Base-by-base conservation (phyloP, 2,888 invertebrate genomes). In the Lithosia quadra region DNA sequence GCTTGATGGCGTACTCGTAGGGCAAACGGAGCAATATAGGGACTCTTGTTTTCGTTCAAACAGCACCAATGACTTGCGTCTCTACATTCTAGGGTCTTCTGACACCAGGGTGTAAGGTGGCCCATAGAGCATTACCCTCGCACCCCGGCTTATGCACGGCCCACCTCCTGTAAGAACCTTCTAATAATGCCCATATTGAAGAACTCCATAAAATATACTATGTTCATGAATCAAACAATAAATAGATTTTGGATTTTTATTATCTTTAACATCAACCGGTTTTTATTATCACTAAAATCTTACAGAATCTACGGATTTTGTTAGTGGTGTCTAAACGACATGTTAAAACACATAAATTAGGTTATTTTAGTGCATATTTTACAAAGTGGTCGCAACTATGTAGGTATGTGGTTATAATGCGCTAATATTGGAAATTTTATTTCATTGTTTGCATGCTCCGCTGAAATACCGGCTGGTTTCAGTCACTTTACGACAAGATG, bases 351-450 rank as follows among this genome's bases (percentile, higher is more conserved):
- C 33, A 63, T 63, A 63, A 55, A 63, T 34, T 34, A 15, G 18
- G 53, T 63, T 15, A 9, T 21, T 49, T 49, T 24, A 22, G 9
- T 21, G 49, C 53, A 21, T 28, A 67, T 63, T 68, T 39, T 60
- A 63, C 28, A 68, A n/a, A 64, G 39, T 22, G 33, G 64, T 56
- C 11, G 57, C 33, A 24, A 57, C 61, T 63, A 60, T 69, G 72
- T 68, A 68, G 73, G 72, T 68, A 62, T 64, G 55, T 65, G 71
- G 69, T 71, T 72, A 75, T 74, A 77, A 71, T 73, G 78, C 73
- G 78, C 88, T 90, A 89, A 88, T 88, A 88, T 85, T 87, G 84
- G 88, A 85, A 73, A 78, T 80, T 82, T 73, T 77, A 82, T 86
- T 82, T 78, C 78, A 88, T 87, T 88, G 90, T 89, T 90, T 85